Evolutionary conservation across 2,797 vertebrate species (phyloP).

Genomic region (Enteromius fasciolatus): DNA sequence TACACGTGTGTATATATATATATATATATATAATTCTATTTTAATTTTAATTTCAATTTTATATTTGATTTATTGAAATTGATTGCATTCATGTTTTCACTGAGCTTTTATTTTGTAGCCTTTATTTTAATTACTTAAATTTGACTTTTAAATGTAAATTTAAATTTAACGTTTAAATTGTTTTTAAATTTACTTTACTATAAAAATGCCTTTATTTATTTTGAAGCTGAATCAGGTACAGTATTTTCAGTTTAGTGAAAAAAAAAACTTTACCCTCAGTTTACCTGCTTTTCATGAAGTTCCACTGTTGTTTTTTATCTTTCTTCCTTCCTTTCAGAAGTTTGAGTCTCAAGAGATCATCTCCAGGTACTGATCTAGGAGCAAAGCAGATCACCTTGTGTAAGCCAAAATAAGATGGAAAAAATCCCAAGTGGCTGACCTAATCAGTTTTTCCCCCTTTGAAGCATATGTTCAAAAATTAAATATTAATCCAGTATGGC

Average conservation of each 20-base stretch:
- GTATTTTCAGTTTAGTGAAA: not conserved
- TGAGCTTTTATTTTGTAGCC: too few relatives aligned
- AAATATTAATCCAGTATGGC: slow-evolving; percentile 64
- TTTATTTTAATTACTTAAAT: not conserved
- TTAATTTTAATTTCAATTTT: too few relatives aligned
- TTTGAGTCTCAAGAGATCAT: slow-evolving; percentile 4
- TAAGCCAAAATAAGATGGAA: slow-evolving; percentile 32
- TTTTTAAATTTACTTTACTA: not conserved
- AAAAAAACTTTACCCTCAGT: not conserved
- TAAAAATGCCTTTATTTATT: not conserved
- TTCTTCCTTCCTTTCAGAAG: not conserved
- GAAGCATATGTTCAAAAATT: slow-evolving; percentile 59
- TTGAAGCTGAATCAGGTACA: not conserved
- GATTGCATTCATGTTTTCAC: not conserved
- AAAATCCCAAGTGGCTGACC: slow-evolving; percentile 44
- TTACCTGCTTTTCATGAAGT: slow-evolving; percentile 12
- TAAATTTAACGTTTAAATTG: too few relatives aligned
- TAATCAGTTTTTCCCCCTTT: slow-evolving; percentile 53
- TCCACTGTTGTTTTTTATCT: not conserved
- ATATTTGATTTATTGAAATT: not conserved
- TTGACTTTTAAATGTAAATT: too few relatives aligned
- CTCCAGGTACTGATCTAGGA: slow-evolving; percentile 26
- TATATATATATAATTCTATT: too few relatives aligned
- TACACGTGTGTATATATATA: too few relatives aligned
- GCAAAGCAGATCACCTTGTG: slow-evolving; percentile 16